Percentiles rank a stretch among this genome's conserved stretches.
phyloP scores from a whole-genome alignment of 2,797 vertebrate genomes.

The Tapera naevia region DNA sequence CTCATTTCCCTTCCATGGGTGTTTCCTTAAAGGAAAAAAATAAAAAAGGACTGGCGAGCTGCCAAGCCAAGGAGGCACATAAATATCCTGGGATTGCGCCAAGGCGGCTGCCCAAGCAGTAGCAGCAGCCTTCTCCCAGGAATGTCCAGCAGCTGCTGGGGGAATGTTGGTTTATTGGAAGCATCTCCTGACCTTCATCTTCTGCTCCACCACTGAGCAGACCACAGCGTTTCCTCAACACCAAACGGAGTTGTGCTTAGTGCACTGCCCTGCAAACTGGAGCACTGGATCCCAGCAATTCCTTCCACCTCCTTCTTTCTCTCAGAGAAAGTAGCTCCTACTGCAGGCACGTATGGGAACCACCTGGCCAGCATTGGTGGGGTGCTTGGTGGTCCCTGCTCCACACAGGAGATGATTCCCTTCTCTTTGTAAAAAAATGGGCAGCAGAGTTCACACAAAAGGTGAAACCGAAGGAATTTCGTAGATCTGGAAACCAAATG shows the following conservation, averaged over 20 bases:
- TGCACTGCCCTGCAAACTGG: accelerated
- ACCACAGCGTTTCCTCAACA: accelerated
- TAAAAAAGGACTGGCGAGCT: background rate
- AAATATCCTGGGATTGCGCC: background rate
- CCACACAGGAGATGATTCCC: background rate
- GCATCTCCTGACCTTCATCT: background rate
- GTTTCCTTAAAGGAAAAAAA: constrained; percentile 17
- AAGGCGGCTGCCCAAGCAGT: accelerated
- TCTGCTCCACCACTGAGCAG: background rate
- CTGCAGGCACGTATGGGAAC: accelerated
- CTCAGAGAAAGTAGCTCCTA: background rate
- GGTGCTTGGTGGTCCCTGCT: background rate
- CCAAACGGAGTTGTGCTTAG: background rate
- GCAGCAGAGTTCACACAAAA: background rate
- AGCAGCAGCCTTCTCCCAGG: background rate
- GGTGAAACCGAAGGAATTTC: background rate
- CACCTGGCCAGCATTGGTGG: accelerated
- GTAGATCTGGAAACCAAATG: background rate
- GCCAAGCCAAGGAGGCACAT: background rate
- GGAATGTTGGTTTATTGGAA: background rate
- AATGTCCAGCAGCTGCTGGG: background rate
- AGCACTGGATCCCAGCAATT: background rate
- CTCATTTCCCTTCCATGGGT: background rate
- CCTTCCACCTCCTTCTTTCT: background rate
- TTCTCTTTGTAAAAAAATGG: background rate